A percentile compares a stretch with the other conserved stretches of the same genome.
Conservation (phyloP, 2,113 vertebrate genomes). For the Bolborhynchus lineola region DNA sequence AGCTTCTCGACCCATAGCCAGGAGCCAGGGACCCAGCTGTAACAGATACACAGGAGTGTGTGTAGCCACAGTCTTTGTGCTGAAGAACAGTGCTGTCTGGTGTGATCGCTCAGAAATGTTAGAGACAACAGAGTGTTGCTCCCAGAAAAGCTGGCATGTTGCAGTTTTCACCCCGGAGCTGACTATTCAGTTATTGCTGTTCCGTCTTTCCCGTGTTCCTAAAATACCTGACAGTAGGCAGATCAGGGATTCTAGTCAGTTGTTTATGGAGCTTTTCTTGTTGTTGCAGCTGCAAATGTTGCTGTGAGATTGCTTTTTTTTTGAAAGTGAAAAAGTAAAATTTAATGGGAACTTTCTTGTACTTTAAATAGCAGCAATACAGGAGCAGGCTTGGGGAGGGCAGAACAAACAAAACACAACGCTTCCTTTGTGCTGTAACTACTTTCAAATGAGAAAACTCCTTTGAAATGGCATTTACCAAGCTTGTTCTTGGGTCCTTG, state of each 20-base stretch:
- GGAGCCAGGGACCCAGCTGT: background rate
- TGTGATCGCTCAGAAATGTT: background rate
- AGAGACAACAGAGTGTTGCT: background rate
- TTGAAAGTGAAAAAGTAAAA: background rate
- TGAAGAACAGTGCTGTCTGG: background rate
- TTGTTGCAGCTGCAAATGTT: background rate
- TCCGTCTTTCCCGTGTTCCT: background rate
- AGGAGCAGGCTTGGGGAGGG: background rate
- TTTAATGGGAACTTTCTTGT: background rate
- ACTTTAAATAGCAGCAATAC: background rate
- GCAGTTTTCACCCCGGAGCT: background rate
- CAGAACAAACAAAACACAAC: background rate
- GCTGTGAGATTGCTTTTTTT: background rate
- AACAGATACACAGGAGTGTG: background rate
- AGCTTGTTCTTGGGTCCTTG: background rate
- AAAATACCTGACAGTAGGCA: background rate
- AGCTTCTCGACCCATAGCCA: background rate
- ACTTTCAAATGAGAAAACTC: background rate
- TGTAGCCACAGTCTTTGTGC: background rate
- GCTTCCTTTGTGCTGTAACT: background rate
- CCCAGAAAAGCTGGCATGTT: background rate
- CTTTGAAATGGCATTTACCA: background rate
- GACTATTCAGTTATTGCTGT: background rate
- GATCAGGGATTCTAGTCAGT: background rate
- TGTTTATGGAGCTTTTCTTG: background rate